Evolutionary conservation across 2,888 invertebrate species (phyloP), one percentile per base, ranked within the genome.

Genomic region (Drosophila putrida): DNA sequence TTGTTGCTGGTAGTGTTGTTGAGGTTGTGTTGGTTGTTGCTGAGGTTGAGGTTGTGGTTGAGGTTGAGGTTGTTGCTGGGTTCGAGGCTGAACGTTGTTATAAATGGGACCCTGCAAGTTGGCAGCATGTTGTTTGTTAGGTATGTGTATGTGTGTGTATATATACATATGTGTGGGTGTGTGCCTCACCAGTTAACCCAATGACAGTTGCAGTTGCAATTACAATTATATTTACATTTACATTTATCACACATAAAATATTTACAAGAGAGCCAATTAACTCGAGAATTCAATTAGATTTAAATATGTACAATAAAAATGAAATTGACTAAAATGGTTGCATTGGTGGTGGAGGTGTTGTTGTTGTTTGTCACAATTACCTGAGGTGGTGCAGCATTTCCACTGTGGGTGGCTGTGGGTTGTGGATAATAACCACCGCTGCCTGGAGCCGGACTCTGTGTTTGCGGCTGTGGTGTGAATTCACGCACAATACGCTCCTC

Each of bases 401-500:
- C 43, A 28, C 28, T 13, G n/a, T n/a, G n/a, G n/a, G n/a, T n/a
- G 71, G 70, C 69, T 35, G 47, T n/a, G 10, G 75, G 63, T 65
- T 85, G 88, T 4, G 81, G 80, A 44, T 85, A 88, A 50, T 82
- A 84, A 43, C 85, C 83, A 47, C 77, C 78, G 66, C 74, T 72
- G 49, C 75, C 85, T 11, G 86, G 89, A 4, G 88, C 84, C 60
- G 84, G 90, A 27, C 87, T 86, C 69, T 89, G 88, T 28, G 85
- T 65, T 46, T 86, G 88, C 58, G 92, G 91, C 68, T 92, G 92
- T 13, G 92, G 92, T 53, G 92, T 91, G 65, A 91, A 91, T 71
- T 92, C 92, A 55, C 94, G 94, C 93, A 94, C 94, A 78, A 95
- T 95, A 92, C 95, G 94, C 78, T 95, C 95, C 91, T 95, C 95